Evolutionary conservation across 30 jellyfish, hydroid and myxozoan species (phyloP).

Genomic region (Hydractinia symbiolongicarpus): DNA sequence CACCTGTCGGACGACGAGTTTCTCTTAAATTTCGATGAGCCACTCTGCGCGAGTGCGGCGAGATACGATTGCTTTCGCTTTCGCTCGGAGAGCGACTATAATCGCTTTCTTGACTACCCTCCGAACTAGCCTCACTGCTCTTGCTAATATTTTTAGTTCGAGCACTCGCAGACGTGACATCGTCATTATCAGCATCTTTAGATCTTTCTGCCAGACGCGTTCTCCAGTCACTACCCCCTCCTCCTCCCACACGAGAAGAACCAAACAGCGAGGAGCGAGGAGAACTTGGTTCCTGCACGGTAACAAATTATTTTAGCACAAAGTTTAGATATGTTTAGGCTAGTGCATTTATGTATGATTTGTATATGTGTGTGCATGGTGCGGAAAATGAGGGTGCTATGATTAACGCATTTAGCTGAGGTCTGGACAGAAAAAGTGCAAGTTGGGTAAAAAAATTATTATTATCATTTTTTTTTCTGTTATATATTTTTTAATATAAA

Average conservation of each 20-base stretch:
- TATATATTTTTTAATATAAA: too few species aligned
- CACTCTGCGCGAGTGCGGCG: conserved; percentile 11
- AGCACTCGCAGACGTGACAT: background rate
- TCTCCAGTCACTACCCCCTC: conserved; percentile 22
- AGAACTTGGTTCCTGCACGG: conserved; percentile 2
- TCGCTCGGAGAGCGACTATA: background rate
- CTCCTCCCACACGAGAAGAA: conserved; percentile 4
- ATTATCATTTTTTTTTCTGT: too few species aligned
- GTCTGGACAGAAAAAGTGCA: too few species aligned
- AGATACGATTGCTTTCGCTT: background rate
- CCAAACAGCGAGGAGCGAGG: background rate
- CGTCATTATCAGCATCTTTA: conserved; percentile 17
- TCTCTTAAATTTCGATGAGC: conserved; percentile 42
- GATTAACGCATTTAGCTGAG: too few species aligned
- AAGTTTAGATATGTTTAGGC: too few species aligned
- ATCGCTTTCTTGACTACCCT: conserved; percentile 7
- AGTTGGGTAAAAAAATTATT: too few species aligned
- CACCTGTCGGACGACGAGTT: conserved; percentile 88
- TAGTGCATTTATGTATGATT: too few species aligned
- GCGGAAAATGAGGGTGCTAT: too few species aligned
- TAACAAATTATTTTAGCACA: background rate
- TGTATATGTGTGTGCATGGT: too few species aligned
- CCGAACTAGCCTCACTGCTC: conserved; percentile 4
- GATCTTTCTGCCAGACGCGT: conserved; percentile 7
- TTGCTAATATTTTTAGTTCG: background rate